Evolutionary conservation across 2,113 vertebrate species (phyloP), one percentile per base, ranked within the genome.

Genomic region (Rana temporaria): DNA sequence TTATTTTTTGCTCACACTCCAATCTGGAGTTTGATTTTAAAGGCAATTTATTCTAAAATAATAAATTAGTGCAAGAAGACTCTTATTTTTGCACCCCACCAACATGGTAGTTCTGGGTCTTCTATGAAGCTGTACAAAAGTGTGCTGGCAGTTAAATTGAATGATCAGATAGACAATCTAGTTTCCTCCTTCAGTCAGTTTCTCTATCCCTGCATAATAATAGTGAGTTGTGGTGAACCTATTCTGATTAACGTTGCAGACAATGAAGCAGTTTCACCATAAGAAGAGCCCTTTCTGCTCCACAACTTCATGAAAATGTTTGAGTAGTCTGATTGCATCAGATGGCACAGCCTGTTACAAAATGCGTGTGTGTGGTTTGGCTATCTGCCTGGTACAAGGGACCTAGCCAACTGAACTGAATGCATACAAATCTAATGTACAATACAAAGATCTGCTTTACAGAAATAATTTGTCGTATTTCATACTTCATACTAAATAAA

Each of bases 321-420:
- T 52, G 22, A 16, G 6, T 64, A 17, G 60, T 20, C n/a, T 38
- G 32, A 17, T 65, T 77, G 74, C 74, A 63, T 53, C 75, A 78
- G 76, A 57, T 66, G 52, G 15, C 48, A 26, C n/a, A 42, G 22
- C 15, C 48, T 5, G 5, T 67, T 67, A 53, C 42, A 20, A 4
- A 18, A 57, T 56, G 24, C 26, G 26, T 30, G 3, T 56, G 15
- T 56, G 26, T 78, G 76, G 63, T 64, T 67, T 78, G 76, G 76
- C 76, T 11, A n/a, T 9, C 7, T 55, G 38, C 63, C 76, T 38
- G 18, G 12, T 7, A 66, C 18, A 67, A 18, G 64, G 14, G 34
- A 19, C 32, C 4, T 16, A 56, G 42, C 32, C 76, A 78, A 78
- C 48, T 78, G 48, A 78, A 57, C 6, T 66, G 18, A 19, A 20